These are phyloP conservation scores for Ips typographus DNA, from an alignment of 1,140 invertebrate genomes.

Conservation along the genomic window DNA sequence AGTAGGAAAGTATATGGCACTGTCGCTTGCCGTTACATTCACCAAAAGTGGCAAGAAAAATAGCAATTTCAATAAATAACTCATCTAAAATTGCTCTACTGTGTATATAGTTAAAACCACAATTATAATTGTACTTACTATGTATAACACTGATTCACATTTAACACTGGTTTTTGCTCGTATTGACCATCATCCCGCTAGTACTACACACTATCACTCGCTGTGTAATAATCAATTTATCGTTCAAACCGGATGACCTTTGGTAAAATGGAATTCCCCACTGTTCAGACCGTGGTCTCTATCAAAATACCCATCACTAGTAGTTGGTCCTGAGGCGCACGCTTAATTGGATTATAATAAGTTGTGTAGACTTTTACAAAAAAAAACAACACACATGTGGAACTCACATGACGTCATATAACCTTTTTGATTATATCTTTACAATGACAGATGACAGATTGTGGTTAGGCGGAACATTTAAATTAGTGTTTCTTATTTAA, in stretches of 20 bases:
- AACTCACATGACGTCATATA: no score
- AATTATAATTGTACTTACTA: not conserved
- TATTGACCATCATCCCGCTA: not conserved
- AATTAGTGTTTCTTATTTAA: no score
- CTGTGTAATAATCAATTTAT: not conserved
- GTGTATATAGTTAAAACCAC: not conserved
- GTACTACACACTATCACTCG: not conserved
- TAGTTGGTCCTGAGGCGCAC: no score
- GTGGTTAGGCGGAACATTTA: no score
- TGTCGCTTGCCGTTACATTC: not conserved
- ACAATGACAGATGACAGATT: no score
- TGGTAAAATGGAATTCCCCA: slow-evolving; percentile 2
- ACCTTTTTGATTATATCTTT: no score
- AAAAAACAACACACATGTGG: no score
- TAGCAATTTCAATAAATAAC: not conserved
- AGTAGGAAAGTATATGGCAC: not conserved
- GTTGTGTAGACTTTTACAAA: no score
- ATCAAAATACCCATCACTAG: not conserved
- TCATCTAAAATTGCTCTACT: not conserved
- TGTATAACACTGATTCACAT: not conserved
- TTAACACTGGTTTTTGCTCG: not conserved
- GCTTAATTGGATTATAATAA: no score
- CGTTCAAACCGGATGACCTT: not conserved
- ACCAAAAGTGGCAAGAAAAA: not conserved
- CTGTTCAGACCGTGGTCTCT: not conserved